A percentile compares a stretch with the other conserved stretches of the same genome.
Evolutionary conservation across 2,113 vertebrate genomes (phyloP).

Genomic region (Tragulus kanchil): DNA sequence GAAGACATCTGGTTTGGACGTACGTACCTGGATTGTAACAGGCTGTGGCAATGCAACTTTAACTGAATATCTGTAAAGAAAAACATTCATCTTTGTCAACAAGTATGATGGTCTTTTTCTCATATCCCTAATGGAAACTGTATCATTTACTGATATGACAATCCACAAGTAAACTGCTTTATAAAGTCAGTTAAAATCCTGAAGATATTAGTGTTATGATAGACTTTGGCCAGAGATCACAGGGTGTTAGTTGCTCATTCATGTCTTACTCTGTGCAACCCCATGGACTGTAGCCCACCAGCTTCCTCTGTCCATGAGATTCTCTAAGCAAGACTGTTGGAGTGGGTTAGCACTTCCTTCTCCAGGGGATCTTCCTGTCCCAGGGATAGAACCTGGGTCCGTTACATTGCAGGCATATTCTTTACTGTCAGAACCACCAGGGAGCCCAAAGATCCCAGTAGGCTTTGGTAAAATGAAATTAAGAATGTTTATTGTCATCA

Average conservation of each 20-base stretch:
- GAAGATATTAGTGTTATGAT: not conserved
- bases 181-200: not conserved
- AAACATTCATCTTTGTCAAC: not conserved
- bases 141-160: not conserved
- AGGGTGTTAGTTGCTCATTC: too few relatives aligned
- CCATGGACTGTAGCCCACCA: too few relatives aligned
- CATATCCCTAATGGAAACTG: not conserved
- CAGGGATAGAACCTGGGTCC: too few relatives aligned
- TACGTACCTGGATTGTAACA: slow-evolving; percentile 92
- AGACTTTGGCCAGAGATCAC: not conserved
- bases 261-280: too few relatives aligned
- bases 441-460: not conserved
- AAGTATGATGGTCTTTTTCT: not conserved
- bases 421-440: too few relatives aligned
- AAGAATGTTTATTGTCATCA: not conserved
- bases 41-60: slow-evolving; percentile 85
- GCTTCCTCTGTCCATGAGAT: too few relatives aligned
- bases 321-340: too few relatives aligned
- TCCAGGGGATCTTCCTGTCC: too few relatives aligned
- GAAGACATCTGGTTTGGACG: slow-evolving; percentile 89
- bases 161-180: not conserved
- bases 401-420: too few relatives aligned
- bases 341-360: too few relatives aligned
- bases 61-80: slow-evolving; percentile 88
- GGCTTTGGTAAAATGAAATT: not conserved